Percentiles rank a stretch among this genome's conserved stretches.
Conservation (phyloP, 92 coral and sea anemone species). For the Zoanthus sociatus region DNA sequence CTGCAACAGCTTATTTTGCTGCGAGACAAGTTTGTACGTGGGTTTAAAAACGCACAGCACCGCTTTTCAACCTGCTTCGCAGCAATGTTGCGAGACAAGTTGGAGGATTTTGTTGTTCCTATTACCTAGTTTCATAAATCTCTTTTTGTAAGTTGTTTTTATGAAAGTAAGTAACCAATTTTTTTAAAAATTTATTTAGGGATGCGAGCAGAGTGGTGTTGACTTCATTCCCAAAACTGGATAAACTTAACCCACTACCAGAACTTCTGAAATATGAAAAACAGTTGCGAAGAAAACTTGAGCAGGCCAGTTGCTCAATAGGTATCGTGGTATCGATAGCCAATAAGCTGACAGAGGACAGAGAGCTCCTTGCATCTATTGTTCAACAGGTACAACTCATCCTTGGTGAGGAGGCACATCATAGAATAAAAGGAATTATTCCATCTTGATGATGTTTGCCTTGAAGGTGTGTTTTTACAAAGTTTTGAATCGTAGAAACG, state of each 20-base stretch:
- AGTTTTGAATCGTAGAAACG: too few species aligned
- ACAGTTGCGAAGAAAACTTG: not conserved
- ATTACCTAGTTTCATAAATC: not conserved
- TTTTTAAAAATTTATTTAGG: not conserved
- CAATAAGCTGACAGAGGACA: not conserved
- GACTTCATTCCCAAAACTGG: conserved; percentile 4
- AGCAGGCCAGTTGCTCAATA: conserved; percentile 6
- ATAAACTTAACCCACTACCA: not conserved
- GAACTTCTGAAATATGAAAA: not conserved
- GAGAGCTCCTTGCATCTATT: not conserved
- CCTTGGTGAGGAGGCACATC: not conserved
- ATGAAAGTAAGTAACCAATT: not conserved
- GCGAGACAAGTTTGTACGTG: too few species aligned
- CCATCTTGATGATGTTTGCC: not conserved
- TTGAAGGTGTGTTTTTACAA: too few species aligned
- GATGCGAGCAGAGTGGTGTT: not conserved
- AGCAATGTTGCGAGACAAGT: too few species aligned
- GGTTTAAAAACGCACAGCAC: not conserved
- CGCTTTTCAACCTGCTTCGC: too few species aligned
- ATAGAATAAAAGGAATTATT: conserved; percentile 2
- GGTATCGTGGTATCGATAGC: not conserved
- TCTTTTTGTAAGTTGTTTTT: not conserved
- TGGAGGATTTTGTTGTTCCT: too few species aligned
- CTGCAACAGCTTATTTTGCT: too few species aligned
- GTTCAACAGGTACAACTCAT: not conserved